Evolutionary conservation across 2,797 vertebrate species (phyloP), one percentile per base, ranked within the genome.

Genomic region (Myotis planiceps): DNA sequence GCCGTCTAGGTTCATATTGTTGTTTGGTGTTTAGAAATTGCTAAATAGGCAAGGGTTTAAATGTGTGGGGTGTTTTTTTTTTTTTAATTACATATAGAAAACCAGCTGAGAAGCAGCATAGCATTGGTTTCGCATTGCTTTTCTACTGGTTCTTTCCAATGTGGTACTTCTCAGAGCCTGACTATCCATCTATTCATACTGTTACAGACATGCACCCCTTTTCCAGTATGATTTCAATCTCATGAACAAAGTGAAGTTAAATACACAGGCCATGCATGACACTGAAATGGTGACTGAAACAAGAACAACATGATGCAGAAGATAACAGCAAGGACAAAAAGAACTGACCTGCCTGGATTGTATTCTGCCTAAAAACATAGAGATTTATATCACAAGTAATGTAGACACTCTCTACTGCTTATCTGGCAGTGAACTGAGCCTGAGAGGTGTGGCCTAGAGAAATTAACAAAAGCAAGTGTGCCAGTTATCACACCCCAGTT

Each of bases 11-110:
- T 86, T 74, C 39, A 82, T 25, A 47, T 1, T 68, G 80, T 12
- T 29, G 32, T 86, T 3, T 65, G 82, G 12, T 96, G 21, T 47
- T 96, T 95, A 96, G 45, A 97, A 97, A 94, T 39, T 86, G 51
- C 4, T 8, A 13, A 68, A 25, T 90, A 72, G 1, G 42, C 90
- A 4, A 34, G 18, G 21, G 16, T 87, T 89, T 80, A 79, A 72
- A 58, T 45, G 2, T 58, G 16, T 65, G 6, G 27, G 2, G 37
- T 39, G n/a, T n/a, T n/a, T n/a, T 39, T 9, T 32, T 65, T 15
- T 60, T 81, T 76, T 34, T 18, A 15, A 8, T 76, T 2, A 60
- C 3, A 75, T 19, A 69, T 12, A 86, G 51, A 88, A 84, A 94
- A 65, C 4, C 6, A 92, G 6, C 25, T 63, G 21, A 5, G 10